phyloP scores from a whole-genome alignment of 2,113 vertebrate genomes.

The Oncorhynchus keta region DNA sequence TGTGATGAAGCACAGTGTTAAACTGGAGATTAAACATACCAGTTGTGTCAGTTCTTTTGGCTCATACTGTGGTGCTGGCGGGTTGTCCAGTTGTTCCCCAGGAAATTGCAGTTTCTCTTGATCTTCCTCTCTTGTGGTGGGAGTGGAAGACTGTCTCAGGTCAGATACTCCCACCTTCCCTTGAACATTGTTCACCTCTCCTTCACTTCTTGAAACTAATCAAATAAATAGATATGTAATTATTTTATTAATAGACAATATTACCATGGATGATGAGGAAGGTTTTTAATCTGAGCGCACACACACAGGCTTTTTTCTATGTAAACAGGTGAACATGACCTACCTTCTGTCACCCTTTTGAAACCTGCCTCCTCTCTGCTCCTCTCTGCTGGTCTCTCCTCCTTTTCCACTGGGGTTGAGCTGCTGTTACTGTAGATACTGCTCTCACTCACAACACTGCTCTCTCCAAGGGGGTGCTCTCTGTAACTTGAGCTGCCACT shows the following conservation, averaged over 20 bases:
- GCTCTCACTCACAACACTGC: conserved; percentile 23
- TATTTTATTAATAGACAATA: neutral
- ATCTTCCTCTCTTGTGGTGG: conserved; percentile 34
- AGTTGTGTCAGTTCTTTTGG: conserved; percentile 39
- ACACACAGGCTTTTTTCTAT: neutral
- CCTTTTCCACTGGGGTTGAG: conserved; percentile 59
- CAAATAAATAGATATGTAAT: neutral
- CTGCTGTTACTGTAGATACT: conserved; percentile 53
- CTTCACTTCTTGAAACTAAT: conserved; percentile 28
- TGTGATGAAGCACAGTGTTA: neutral
- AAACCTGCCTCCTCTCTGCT: conserved; percentile 35
- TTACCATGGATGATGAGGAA: neutral
- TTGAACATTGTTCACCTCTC: conserved; percentile 14
- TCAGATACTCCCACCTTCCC: neutral
- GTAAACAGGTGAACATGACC: neutral
- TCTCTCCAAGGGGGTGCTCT: conserved; percentile 33
- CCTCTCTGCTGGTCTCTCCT: conserved; percentile 57
- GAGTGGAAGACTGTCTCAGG: conserved; percentile 19
- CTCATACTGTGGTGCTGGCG: conserved; percentile 17
- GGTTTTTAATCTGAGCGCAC: neutral
- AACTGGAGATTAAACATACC: conserved; percentile 48
- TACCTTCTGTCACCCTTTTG: conserved; percentile 54
- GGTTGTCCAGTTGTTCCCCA: conserved; percentile 53
- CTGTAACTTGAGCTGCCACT: conserved; percentile 39
- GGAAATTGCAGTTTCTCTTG: conserved; percentile 44